Percentiles rank a stretch among this genome's conserved stretches.
Evolutionary conservation across 1,140 invertebrate species (phyloP).

Genomic region (Dufourea novaeangliae): DNA sequence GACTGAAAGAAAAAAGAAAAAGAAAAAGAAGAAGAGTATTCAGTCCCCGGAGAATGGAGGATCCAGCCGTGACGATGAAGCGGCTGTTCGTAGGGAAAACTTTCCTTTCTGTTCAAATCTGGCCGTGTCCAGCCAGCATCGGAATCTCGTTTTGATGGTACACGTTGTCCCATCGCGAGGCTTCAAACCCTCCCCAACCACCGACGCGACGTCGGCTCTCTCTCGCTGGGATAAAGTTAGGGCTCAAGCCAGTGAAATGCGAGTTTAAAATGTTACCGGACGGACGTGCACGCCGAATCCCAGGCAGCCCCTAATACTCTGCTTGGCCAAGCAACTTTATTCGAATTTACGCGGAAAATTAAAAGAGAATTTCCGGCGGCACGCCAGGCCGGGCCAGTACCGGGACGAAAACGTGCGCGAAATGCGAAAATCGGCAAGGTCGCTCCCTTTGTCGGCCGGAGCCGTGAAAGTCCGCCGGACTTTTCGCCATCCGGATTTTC

Average conservation of each 20-base stretch:
- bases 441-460: slow-evolving; percentile 26
- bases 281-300: slow-evolving; percentile 60
- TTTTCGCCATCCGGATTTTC: slow-evolving; percentile 44
- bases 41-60: neutral
- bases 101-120: slow-evolving; percentile 57
- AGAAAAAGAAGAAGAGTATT: neutral
- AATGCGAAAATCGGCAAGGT: slow-evolving; percentile 52
- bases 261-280: slow-evolving; percentile 67
- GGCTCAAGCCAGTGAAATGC: slow-evolving; percentile 67
- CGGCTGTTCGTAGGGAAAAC: slow-evolving; percentile 27
- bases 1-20: neutral
- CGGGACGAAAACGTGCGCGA: slow-evolving; percentile 57
- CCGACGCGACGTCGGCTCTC: too few relatives aligned
- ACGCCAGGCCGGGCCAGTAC: slow-evolving; percentile 15
- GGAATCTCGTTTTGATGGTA: slow-evolving; percentile 67
- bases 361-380: slow-evolving; percentile 63
- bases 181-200: slow-evolving; percentile 54
- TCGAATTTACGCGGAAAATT: slow-evolving; percentile 76
- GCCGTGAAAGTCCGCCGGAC: slow-evolving; percentile 32
- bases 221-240: slow-evolving; percentile 61
- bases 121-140: slow-evolving; percentile 51
- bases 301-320: slow-evolving; percentile 56
- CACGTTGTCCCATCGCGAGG: slow-evolving; percentile 66
- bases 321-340: slow-evolving; percentile 71
- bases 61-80: slow-evolving; percentile 25